Evolutionary conservation across 2,888 invertebrate species (phyloP).

Genomic region (Tipula unca): DNA sequence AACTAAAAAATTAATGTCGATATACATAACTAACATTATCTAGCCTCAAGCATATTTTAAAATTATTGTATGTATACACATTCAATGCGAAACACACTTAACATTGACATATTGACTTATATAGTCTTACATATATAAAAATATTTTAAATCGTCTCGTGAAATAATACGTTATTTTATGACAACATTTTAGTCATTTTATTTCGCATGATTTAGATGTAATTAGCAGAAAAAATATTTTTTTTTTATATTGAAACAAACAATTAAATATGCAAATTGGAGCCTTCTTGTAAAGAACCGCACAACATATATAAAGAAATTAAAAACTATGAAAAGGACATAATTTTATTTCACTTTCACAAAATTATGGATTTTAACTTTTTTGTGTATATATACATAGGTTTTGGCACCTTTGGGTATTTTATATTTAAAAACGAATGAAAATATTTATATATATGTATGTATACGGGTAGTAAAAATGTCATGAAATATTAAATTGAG

Average conservation of each 20-base stretch:
- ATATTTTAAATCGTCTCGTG: background rate
- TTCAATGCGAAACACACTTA: background rate
- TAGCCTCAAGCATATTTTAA: too few species aligned
- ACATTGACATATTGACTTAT: background rate
- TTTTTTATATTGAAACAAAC: background rate
- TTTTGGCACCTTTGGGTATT: background rate
- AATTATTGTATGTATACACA: too few species aligned
- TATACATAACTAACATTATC: too few species aligned
- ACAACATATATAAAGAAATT: background rate
- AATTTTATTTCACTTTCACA: background rate
- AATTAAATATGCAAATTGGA: background rate
- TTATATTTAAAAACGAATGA: background rate
- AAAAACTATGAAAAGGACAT: background rate
- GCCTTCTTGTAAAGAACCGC: background rate
- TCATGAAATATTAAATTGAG: background rate
- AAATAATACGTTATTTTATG: background rate
- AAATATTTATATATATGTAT: background rate
- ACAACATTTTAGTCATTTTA: background rate
- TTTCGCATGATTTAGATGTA: background rate
- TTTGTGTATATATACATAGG: background rate
- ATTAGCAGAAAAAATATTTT: background rate
- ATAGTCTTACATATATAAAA: background rate
- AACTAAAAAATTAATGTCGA: too few species aligned
- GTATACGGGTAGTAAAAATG: background rate
- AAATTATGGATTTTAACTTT: background rate